Conservation (phyloP, 2,888 invertebrate genomes). For the Catotricha subobsoleta region DNA sequence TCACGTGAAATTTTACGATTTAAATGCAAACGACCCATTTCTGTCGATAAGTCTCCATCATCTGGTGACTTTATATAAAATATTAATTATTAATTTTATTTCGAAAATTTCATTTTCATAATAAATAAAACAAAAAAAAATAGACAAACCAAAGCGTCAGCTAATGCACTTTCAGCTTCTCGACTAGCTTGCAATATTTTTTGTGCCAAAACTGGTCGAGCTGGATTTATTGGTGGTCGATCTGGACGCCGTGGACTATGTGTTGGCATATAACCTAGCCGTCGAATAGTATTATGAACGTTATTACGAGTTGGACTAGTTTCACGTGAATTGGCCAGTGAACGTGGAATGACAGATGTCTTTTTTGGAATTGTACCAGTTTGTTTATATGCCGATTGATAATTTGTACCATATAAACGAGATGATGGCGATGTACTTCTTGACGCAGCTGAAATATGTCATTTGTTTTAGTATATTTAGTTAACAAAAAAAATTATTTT, state of each 20-base stretch:
- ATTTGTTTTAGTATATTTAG: slow-evolving; percentile 10
- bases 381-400: slow-evolving; percentile 21
- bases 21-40: slow-evolving; percentile 24
- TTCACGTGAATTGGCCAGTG: slow-evolving; percentile 48
- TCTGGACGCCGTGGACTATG: slow-evolving; percentile 29
- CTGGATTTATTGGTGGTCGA: slow-evolving; percentile 36
- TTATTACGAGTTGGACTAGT: slow-evolving; percentile 40
- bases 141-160: slow-evolving; percentile 43
- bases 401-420: slow-evolving; percentile 40
- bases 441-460: slow-evolving; percentile 57
- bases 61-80: slow-evolving; percentile 32
- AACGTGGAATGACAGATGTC: slow-evolving; percentile 53
- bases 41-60: slow-evolving; percentile 23
- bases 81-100: slow-evolving; percentile 5
- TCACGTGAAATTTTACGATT: slow-evolving; percentile 43
- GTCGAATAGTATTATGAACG: slow-evolving; percentile 20
- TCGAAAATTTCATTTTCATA: slow-evolving; percentile 1
- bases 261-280: slow-evolving; percentile 1
- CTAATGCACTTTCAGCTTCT: slow-evolving; percentile 70
- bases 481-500: slow-evolving; percentile 5
- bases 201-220: slow-evolving; percentile 49
- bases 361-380: slow-evolving; percentile 41
- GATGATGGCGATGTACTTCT: slow-evolving; percentile 88
- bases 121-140: slow-evolving; percentile 7
- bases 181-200: slow-evolving; percentile 69